Base-by-base conservation (phyloP, 2,888 invertebrate genomes). In the Apoda limacodes region DNA sequence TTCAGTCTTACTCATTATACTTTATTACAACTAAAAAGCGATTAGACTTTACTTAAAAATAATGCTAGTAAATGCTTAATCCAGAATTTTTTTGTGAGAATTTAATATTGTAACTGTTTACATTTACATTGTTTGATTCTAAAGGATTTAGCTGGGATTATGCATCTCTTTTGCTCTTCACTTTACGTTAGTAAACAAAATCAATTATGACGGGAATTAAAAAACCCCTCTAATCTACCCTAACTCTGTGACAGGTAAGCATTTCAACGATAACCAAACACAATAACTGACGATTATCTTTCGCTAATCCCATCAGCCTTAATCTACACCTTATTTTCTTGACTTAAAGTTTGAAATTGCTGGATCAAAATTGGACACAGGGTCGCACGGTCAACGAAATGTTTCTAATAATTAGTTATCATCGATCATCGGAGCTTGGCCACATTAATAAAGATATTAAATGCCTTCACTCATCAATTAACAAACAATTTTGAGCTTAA, bases 381-480 rank as follows among this genome's bases (percentile, higher is more conserved):
- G 60, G 60, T 63, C 60, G 64, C 56, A 52, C 57, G 63, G 64
- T 67, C 67, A 66, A 61, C 65, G 57, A 68, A 68, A 70, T 74
- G 71, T 74, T 71, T 71, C 71, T 61, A 70, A 70, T 74, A 71
- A 74, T 74, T 74, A 74, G 69, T 71, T 71, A 71, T 71, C 72
- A 71, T 74, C 71, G 65, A 71, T 74, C 71, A 71, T 69, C 71
- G 52, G 53, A 62, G 58, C 62, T 60, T 57, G 65, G 61, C 62
- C 62, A 70, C 69, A 69, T 71, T 71, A 71, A 74, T 71, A 74
- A 66, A 74, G 72, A 69, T 71, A 74, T 74, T 65, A 69, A 71
- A 71, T 70, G 67, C 69, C 66, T 59, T 60, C 50, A 43, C 46
- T 42, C 38, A 35, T 29, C 25, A 13, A 29, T 35, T 33, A 25